phyloP scores from a whole-genome alignment of 2,113 vertebrate genomes.

The Upupa epops region DNA sequence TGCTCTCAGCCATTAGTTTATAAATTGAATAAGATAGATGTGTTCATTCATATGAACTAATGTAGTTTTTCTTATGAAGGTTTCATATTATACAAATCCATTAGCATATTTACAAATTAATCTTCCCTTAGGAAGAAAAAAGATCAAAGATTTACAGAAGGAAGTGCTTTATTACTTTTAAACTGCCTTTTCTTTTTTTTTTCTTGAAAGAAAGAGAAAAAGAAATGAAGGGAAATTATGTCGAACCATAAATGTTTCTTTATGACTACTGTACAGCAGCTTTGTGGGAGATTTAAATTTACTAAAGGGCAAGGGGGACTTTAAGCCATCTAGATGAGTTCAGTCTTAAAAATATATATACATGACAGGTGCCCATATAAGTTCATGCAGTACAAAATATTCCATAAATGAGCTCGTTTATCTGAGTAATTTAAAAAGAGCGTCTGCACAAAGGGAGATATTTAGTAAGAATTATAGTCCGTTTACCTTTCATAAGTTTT shows the following conservation, averaged over 20 bases:
- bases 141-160: constrained; percentile 78
- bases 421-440: constrained; percentile 68
- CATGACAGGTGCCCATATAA: constrained; percentile 70
- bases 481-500: constrained; percentile 70
- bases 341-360: constrained; percentile 69
- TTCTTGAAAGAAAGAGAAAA: constrained; percentile 65
- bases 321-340: constrained; percentile 58
- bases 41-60: constrained; percentile 80
- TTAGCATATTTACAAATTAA: constrained; percentile 87
- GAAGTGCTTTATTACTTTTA: constrained; percentile 81
- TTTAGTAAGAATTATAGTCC: constrained; percentile 60
- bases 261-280: constrained; percentile 72
- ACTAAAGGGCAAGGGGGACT: constrained; percentile 68
- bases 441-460: constrained; percentile 62
- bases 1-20: constrained; percentile 74
- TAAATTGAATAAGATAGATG: constrained; percentile 80
- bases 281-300: constrained; percentile 71
- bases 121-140: constrained; percentile 80
- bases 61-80: constrained; percentile 77
- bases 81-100: constrained; percentile 82
- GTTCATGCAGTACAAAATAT: constrained; percentile 65
- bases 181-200: constrained; percentile 65
- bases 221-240: constrained; percentile 75
- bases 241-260: constrained; percentile 79
- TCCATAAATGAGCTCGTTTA: constrained; percentile 71